Percentiles rank a stretch among this genome's conserved stretches.
These are phyloP conservation scores for Phalacrocorax aristotelis DNA, from an alignment of 2,113 vertebrate genomes.

Conservation along the genomic window DNA sequence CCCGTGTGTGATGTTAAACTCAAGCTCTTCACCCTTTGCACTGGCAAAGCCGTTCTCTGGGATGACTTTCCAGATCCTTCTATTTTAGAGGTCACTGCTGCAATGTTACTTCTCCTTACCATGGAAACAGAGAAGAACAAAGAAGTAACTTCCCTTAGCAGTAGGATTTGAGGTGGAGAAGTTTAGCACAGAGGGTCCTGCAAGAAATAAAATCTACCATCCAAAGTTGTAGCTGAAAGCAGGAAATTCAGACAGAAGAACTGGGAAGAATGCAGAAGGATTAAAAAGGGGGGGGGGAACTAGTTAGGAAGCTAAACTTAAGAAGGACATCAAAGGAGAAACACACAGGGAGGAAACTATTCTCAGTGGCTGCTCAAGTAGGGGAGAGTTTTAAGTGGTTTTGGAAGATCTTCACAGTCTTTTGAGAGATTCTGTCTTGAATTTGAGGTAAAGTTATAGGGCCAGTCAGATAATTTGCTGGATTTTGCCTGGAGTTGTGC, in stretches of 20 bases:
- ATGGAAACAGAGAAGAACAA: background rate
- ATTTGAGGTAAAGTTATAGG: background rate
- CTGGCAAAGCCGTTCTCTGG: background rate
- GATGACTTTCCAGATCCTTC: background rate
- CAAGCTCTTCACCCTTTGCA: background rate
- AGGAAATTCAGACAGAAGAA: background rate
- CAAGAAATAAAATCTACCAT: background rate
- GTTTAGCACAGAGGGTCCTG: background rate
- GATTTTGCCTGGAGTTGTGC: background rate
- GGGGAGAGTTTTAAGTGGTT: background rate
- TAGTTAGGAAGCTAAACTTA: background rate
- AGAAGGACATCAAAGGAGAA: background rate
- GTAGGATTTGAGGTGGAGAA: background rate
- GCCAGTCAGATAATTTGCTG: background rate
- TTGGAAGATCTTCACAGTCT: background rate
- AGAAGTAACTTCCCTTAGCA: background rate
- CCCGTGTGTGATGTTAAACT: background rate
- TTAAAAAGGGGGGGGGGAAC: background rate
- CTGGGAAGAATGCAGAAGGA: background rate
- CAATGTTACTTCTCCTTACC: background rate
- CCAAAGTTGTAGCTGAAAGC: background rate
- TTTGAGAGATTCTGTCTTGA: background rate
- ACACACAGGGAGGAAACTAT: background rate
- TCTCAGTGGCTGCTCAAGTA: background rate
- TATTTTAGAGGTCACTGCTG: background rate